phyloP scores from a whole-genome alignment of 2,113 vertebrate species.

The Barbus barbus region DNA sequence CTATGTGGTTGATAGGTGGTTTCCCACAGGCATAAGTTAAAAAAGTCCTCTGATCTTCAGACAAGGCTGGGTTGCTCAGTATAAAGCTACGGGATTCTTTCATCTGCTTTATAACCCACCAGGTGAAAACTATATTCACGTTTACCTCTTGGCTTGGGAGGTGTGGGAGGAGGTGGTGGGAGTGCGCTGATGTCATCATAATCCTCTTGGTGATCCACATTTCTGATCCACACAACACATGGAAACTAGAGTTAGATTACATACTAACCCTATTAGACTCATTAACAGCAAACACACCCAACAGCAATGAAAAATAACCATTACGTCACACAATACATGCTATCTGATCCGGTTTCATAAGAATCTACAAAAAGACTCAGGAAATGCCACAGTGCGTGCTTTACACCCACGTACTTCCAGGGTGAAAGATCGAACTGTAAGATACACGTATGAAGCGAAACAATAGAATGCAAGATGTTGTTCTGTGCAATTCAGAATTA shows the following conservation, averaged over 20 bases:
- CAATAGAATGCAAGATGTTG: not conserved
- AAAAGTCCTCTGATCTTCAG: not conserved
- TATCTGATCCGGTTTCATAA: not conserved
- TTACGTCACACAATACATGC: not conserved
- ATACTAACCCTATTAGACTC: not conserved
- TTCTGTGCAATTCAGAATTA: not conserved
- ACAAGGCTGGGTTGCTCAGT: not conserved
- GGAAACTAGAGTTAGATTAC: not conserved
- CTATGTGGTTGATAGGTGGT: not conserved
- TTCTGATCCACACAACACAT: slow-evolving; percentile 32
- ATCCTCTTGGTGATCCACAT: slow-evolving; percentile 34
- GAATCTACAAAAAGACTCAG: slow-evolving; percentile 5
- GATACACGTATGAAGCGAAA: not conserved
- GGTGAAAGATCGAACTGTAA: not conserved
- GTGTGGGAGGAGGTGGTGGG: slow-evolving; percentile 58
- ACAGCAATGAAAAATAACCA: not conserved
- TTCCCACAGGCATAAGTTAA: not conserved
- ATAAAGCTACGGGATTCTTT: not conserved
- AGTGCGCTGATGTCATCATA: slow-evolving; percentile 73
- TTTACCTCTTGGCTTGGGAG: slow-evolving; percentile 60
- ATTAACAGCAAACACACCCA: not conserved
- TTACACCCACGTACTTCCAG: slow-evolving; percentile 31
- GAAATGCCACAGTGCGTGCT: slow-evolving; percentile 23
- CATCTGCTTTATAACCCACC: not conserved
- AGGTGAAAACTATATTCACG: not conserved